Percentiles rank a stretch among this genome's conserved stretches.
These are phyloP conservation scores for Drosophila kuntzei DNA, from an alignment of 2,888 invertebrate genomes.

Conservation along the genomic window DNA sequence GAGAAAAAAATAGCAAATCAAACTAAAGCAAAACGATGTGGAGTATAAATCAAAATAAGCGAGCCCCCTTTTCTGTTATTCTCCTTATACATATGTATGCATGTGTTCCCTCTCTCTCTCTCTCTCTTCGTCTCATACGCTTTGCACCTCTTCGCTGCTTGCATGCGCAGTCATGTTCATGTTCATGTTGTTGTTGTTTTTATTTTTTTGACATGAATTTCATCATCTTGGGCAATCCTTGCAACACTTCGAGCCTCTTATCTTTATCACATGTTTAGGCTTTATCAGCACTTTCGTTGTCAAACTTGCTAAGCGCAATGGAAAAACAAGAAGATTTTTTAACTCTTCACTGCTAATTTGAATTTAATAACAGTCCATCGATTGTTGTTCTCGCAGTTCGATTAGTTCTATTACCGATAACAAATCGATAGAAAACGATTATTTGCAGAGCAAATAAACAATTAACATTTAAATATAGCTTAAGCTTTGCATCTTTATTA, in stretches of 20 bases:
- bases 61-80: conserved; percentile 68
- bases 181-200: conserved; percentile 54
- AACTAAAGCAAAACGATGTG: conserved; percentile 50
- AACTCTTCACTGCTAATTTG: background rate
- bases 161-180: conserved; percentile 71
- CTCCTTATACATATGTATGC: background rate
- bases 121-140: conserved; percentile 17
- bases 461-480: background rate
- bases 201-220: conserved; percentile 51
- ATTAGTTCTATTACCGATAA: background rate
- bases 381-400: background rate
- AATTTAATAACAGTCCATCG: background rate
- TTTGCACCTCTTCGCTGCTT: conserved; percentile 32
- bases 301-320: background rate
- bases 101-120: background rate
- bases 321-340: background rate
- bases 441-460: background rate
- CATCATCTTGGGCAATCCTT: conserved; percentile 70
- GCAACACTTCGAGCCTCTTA: conserved; percentile 35
- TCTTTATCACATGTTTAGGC: conserved; percentile 30
- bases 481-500: background rate
- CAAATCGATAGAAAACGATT: background rate
- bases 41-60: conserved; percentile 64
- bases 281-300: conserved; percentile 21
- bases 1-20: conserved; percentile 32